These are phyloP conservation scores for Grammomys dolichurus DNA, from an alignment of 2,113 vertebrate genomes.

Conservation along the genomic window DNA sequence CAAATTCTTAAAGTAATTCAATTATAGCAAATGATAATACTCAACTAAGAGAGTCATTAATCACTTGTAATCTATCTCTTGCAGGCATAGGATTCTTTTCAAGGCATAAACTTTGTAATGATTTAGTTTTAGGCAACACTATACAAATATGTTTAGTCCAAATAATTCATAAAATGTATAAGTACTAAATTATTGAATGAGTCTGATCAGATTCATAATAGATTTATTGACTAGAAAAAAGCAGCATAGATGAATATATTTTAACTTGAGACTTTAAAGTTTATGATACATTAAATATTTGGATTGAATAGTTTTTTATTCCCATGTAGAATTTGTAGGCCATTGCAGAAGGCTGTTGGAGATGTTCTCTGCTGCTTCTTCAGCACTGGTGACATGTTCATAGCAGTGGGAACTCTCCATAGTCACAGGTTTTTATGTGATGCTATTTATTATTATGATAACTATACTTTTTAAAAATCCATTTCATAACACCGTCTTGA, in stretches of 20 bases:
- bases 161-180: slow-evolving; percentile 58
- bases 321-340: not conserved
- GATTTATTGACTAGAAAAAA: slow-evolving; percentile 54
- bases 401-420: not conserved
- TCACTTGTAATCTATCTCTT: slow-evolving; percentile 69
- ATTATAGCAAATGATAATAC: slow-evolving; percentile 75
- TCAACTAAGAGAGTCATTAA: slow-evolving; percentile 70
- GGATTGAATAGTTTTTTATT: slow-evolving; percentile 32
- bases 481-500: not conserved
- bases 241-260: slow-evolving; percentile 30
- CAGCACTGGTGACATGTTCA: not conserved
- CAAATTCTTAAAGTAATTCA: slow-evolving; percentile 75
- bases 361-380: not conserved
- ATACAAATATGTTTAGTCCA: slow-evolving; percentile 55
- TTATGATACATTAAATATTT: slow-evolving; percentile 61
- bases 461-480: not conserved
- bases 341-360: not conserved
- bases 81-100: slow-evolving; percentile 63
- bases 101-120: slow-evolving; percentile 34
- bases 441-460: not conserved
- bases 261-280: slow-evolving; percentile 54
- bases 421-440: not conserved
- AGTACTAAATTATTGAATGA: slow-evolving; percentile 43
- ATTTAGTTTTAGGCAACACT: slow-evolving; percentile 62
- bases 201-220: slow-evolving; percentile 53